Evolutionary conservation across 2,888 invertebrate genomes (phyloP).

Genomic region (Busseola fusca): DNA sequence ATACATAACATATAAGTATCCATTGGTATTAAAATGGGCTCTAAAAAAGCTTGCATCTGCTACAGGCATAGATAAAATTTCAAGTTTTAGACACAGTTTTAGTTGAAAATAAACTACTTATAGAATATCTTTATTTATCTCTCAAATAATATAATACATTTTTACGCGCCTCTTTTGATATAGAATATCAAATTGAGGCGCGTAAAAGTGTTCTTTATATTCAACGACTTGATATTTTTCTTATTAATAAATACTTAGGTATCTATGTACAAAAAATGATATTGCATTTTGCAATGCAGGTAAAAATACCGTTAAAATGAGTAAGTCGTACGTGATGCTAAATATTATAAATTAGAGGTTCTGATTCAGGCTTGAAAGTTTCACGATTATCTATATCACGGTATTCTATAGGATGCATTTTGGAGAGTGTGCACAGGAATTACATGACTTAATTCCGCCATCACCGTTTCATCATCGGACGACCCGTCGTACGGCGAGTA

Average conservation of each 20-base stretch:
- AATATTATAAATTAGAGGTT: slow-evolving; percentile 2
- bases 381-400: no score
- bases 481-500: no score
- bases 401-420: no score
- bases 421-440: no score
- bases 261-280: not conserved
- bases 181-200: not conserved
- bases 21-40: not conserved
- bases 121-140: not conserved
- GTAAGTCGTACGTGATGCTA: not conserved
- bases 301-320: not conserved
- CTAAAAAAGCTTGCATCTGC: not conserved
- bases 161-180: no score
- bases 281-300: not conserved
- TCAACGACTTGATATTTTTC: not conserved
- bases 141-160: not conserved
- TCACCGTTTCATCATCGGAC: no score
- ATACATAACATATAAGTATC: not conserved
- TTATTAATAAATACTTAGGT: not conserved
- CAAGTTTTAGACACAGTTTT: no score
- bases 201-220: not conserved
- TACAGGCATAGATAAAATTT: not conserved
- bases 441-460: no score
- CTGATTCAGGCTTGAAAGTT: slow-evolving; percentile 1
- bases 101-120: not conserved